phyloP scores from a whole-genome alignment of 2,888 invertebrate genomes.

The Hypolimnas misippus region DNA sequence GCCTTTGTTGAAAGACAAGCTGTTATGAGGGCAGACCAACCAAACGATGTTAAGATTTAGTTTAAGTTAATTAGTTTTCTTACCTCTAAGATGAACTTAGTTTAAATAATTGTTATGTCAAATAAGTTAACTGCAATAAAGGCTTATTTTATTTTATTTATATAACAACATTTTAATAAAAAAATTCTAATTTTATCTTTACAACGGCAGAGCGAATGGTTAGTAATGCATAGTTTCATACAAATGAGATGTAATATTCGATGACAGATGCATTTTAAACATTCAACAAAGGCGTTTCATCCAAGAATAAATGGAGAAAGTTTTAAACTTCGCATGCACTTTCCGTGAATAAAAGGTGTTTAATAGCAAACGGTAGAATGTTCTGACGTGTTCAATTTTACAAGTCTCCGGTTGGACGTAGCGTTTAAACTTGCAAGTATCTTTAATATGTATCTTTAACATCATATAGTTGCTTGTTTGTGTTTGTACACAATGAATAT shows the following conservation, averaged over 20 bases:
- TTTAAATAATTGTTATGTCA: no score
- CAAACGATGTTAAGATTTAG: no score
- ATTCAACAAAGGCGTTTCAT: not conserved
- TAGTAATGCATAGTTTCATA: not conserved
- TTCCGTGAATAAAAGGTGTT: conserved; percentile 12
- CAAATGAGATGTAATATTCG: not conserved
- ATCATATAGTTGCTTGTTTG: conserved; percentile 27
- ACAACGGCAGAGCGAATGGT: not conserved
- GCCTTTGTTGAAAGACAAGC: no score
- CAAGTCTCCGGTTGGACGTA: conserved; percentile 9
- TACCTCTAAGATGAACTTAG: no score
- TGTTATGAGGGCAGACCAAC: no score
- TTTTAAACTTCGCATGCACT: conserved; percentile 19
- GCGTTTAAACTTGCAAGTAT: conserved; percentile 11
- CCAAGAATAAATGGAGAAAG: conserved; percentile 1
- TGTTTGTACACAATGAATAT: conserved; percentile 6
- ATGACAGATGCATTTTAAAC: not conserved
- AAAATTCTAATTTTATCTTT: no score
- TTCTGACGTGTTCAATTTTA: conserved; percentile 20
- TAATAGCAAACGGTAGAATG: conserved; percentile 12
- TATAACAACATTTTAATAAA: no score
- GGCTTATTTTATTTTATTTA: no score
- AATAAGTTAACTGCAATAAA: no score
- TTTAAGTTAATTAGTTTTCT: no score
- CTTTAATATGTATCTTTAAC: conserved; percentile 13